A percentile compares a stretch with the other conserved stretches of the same genome.
Conservation (phyloP, 1,140 invertebrate species). For the Leptestheria dahalacensis region DNA sequence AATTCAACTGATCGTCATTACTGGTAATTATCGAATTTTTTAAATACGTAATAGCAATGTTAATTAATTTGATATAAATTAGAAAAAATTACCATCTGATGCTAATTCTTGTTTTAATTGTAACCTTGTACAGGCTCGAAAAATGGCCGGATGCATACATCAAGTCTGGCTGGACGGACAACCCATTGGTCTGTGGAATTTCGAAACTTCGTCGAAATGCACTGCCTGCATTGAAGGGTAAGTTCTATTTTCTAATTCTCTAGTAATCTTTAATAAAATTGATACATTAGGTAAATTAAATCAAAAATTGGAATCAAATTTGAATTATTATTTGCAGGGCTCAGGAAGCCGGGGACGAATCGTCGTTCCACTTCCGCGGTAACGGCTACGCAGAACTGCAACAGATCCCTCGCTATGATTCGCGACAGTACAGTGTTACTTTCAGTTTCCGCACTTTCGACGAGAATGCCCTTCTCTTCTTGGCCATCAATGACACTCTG, state of each 20-base stretch:
- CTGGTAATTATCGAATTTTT: not conserved
- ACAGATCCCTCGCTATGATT: constrained; percentile 44
- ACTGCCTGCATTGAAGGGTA: constrained; percentile 59
- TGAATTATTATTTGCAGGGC: constrained; percentile 31
- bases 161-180: constrained; percentile 58
- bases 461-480: constrained; percentile 70
- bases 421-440: constrained; percentile 55
- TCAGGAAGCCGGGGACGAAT: constrained; percentile 34
- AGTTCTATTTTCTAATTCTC: constrained; percentile 16
- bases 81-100: too few relatives aligned
- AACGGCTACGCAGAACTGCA: constrained; percentile 58
- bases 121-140: constrained; percentile 20
- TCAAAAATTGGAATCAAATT: constrained; percentile 1
- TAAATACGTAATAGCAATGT: too few relatives aligned
- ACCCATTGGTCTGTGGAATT: constrained; percentile 77
- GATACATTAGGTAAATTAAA: too few relatives aligned
- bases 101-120: too few relatives aligned
- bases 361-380: constrained; percentile 51
- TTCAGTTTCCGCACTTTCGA: constrained; percentile 73
- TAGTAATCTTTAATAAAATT: constrained; percentile 6
- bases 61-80: too few relatives aligned
- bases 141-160: constrained; percentile 53
- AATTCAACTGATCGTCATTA: not conserved
- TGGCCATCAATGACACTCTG: constrained; percentile 54
- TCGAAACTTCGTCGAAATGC: constrained; percentile 42